Evolutionary conservation across 2,797 vertebrate species (phyloP).

Genomic region (Babyrousa celebensis): DNA sequence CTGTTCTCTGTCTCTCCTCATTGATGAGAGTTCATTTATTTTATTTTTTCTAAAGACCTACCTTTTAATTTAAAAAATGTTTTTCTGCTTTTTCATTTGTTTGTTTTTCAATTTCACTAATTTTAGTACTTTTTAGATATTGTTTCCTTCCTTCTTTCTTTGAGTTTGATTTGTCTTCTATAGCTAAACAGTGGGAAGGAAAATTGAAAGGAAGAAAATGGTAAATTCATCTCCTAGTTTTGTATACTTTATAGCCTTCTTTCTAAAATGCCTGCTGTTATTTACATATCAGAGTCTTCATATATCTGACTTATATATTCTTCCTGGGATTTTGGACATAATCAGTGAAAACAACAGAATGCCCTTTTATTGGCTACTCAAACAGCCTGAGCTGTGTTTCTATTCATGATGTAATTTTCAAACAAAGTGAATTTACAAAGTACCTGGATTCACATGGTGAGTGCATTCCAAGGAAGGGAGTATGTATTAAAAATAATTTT

Average conservation of each 20-base stretch:
- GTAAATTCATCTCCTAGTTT: background rate
- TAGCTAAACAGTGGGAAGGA: background rate
- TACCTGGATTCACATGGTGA: background rate
- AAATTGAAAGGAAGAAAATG: background rate
- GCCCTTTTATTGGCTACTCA: background rate
- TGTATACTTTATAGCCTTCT: background rate
- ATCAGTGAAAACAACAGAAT: background rate
- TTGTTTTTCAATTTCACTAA: conserved; percentile 31
- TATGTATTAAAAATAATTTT: background rate
- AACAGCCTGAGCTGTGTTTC: background rate
- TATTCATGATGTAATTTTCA: background rate
- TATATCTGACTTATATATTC: background rate
- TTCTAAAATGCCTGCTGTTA: background rate
- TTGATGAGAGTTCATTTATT: background rate
- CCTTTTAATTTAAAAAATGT: background rate
- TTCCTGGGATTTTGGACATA: background rate
- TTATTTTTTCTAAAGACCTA: background rate
- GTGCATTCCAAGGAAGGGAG: background rate
- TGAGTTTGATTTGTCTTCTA: conserved; percentile 17
- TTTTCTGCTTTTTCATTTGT: background rate
- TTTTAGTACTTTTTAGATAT: background rate
- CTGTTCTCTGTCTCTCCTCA: background rate
- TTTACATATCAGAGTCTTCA: background rate
- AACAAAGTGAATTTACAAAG: background rate
- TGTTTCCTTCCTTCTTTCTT: background rate